These are phyloP conservation scores for Pterois miles DNA, from an alignment of 2,797 vertebrate genomes.

Conservation along the genomic window DNA sequence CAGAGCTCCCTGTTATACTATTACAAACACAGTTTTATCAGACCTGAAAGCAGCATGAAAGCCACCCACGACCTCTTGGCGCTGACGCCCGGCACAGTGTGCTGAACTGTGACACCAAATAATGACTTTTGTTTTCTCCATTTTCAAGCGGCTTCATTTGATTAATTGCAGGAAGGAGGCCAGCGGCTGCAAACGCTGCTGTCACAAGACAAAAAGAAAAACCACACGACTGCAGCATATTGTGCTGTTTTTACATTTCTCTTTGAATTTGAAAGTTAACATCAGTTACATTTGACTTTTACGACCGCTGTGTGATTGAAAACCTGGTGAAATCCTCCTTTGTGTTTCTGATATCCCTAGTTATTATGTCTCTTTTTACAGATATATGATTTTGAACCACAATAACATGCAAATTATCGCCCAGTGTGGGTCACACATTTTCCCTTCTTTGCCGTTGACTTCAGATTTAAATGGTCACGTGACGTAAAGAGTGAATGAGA, in stretches of 20 bases:
- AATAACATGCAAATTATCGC: conserved; percentile 33
- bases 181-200: conserved; percentile 14
- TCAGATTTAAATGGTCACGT: conserved; percentile 7
- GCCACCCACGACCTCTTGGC: neutral
- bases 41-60: neutral
- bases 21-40: neutral
- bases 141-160: conserved; percentile 27
- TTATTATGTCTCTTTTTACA: neutral
- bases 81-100: neutral
- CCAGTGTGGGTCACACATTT: conserved; percentile 6
- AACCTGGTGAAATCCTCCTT: conserved; percentile 12
- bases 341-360: conserved; percentile 5
- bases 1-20: neutral
- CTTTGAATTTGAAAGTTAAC: conserved; percentile 9
- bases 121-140: conserved; percentile 32
- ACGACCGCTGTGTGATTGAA: neutral
- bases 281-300: conserved; percentile 2
- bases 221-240: neutral
- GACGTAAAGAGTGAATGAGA: neutral
- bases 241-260: neutral
- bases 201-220: conserved; percentile 22
- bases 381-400: neutral
- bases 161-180: conserved; percentile 41
- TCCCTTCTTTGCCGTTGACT: neutral
- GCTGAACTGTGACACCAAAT: conserved; percentile 36